Evolutionary conservation across 2,888 invertebrate species (phyloP).

Genomic region (Glaucopsyche alexis): DNA sequence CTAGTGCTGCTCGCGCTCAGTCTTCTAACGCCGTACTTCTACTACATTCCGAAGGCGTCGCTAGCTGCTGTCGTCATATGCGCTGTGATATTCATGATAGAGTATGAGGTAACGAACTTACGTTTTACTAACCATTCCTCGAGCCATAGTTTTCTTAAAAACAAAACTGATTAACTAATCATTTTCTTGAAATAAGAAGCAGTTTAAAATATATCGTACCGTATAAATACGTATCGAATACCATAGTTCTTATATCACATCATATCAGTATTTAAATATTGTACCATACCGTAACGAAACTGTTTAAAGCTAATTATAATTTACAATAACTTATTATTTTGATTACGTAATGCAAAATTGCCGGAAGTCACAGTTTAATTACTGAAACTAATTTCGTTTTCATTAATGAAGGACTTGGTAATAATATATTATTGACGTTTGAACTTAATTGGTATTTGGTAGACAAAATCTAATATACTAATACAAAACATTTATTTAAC

Average conservation of each 20-base stretch:
- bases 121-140: neutral
- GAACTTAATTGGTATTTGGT: neutral
- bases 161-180: too few species aligned
- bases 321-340: neutral
- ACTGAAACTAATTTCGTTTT: neutral
- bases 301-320: neutral
- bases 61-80: slow-evolving; percentile 96
- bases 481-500: too few species aligned
- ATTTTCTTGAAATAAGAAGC: too few species aligned
- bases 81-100: slow-evolving; percentile 97
- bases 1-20: slow-evolving; percentile 91
- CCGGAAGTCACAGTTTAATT: neutral
- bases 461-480: too few species aligned
- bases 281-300: neutral
- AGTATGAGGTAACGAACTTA: slow-evolving; percentile 83
- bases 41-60: slow-evolving; percentile 93
- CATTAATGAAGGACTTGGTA: neutral
- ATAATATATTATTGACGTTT: neutral
- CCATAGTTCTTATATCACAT: neutral
- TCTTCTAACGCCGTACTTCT: slow-evolving; percentile 93
- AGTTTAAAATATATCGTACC: too few species aligned
- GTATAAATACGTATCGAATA: too few species aligned
- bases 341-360: neutral
- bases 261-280: neutral
- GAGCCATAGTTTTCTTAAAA: neutral